Evolutionary conservation across 2,888 invertebrate genomes (phyloP).

Genomic region (Caenorhabditis macrosperma): DNA sequence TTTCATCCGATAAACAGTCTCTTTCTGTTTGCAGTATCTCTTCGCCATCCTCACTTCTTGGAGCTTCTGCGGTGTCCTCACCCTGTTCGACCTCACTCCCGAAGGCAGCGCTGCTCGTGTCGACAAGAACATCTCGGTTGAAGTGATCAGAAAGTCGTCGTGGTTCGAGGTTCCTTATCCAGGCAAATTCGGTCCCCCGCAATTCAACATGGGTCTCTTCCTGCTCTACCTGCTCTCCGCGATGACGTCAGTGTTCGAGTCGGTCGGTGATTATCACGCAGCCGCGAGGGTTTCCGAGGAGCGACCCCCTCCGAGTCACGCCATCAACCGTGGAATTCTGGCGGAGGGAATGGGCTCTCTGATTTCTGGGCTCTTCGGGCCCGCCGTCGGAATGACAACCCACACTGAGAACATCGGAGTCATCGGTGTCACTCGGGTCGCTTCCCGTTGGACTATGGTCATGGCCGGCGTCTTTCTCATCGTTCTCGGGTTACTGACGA

Average conservation of each 20-base stretch:
- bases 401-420: constrained; percentile 93
- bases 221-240: constrained; percentile 77
- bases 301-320: constrained; percentile 89
- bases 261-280: constrained; percentile 88
- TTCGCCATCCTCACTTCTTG: constrained; percentile 78
- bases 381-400: constrained; percentile 91
- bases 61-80: constrained; percentile 76
- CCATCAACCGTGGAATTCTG: constrained; percentile 90
- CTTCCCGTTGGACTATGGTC: constrained; percentile 81
- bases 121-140: constrained; percentile 73
- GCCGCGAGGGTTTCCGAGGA: constrained; percentile 86
- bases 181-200: constrained; percentile 76
- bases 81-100: constrained; percentile 71
- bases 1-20: background rate
- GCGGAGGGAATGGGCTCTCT: constrained; percentile 87
- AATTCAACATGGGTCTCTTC: constrained; percentile 74
- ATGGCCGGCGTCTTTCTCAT: constrained; percentile 81
- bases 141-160: constrained; percentile 70
- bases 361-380: constrained; percentile 89
- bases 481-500: constrained; percentile 81
- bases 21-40: constrained; percentile 70
- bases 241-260: constrained; percentile 78
- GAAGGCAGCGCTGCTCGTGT: constrained; percentile 75
- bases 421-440: constrained; percentile 89
- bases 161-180: constrained; percentile 77